phyloP scores from a whole-genome alignment of 2,113 vertebrate species.

The Dromiciops gliroides region DNA sequence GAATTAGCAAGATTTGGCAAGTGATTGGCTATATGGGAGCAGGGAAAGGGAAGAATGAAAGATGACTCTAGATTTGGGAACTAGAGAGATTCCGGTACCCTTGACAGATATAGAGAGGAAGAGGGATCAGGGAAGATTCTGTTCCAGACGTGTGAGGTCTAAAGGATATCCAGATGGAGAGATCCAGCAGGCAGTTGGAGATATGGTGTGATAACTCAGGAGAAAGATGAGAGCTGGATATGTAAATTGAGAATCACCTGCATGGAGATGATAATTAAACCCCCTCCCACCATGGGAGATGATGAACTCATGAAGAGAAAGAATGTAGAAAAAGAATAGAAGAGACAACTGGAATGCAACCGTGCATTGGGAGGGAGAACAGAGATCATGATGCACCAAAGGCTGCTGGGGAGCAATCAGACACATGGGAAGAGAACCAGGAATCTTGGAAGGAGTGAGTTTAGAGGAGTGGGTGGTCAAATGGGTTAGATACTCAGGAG shows the following conservation, averaged over 20 bases:
- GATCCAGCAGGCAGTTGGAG: neutral
- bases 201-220: neutral
- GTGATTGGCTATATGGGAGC: neutral
- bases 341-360: neutral
- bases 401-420: neutral
- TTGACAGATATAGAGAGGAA: neutral
- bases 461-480: neutral
- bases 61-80: neutral
- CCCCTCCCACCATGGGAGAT: neutral
- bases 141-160: neutral
- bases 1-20: neutral
- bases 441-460: too few relatives aligned
- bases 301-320: neutral
- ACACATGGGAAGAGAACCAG: neutral
- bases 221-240: neutral
- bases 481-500: neutral
- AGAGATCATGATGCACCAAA: neutral
- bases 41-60: neutral
- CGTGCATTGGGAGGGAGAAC: neutral
- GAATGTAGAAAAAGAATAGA: neutral
- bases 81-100: neutral
- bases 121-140: neutral
- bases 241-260: neutral
- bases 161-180: neutral
- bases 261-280: neutral